Evolutionary conservation across 2,888 invertebrate genomes (phyloP).

Genomic region (Leucania comma): DNA sequence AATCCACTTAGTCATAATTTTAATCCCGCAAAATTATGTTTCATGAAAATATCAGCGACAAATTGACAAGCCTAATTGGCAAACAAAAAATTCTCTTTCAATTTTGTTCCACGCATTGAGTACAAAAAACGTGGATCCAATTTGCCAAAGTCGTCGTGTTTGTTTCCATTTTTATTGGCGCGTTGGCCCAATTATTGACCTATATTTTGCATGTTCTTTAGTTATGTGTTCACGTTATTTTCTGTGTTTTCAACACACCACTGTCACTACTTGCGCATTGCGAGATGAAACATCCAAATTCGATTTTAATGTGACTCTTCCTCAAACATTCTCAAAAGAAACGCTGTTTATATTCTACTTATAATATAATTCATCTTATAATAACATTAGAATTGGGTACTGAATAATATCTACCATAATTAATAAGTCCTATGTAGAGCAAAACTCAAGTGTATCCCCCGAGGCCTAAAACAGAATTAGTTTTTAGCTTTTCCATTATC

Average conservation of each 20-base stretch:
- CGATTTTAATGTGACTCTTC: slow-evolving; percentile 19
- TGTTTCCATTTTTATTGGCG: slow-evolving; percentile 64
- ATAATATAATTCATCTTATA: not conserved
- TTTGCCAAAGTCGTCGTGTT: slow-evolving; percentile 66
- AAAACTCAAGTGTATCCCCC: slow-evolving; percentile 10
- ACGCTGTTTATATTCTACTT: not conserved
- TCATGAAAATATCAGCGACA: slow-evolving; percentile 52
- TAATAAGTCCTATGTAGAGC: not conserved
- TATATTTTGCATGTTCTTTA: slow-evolving; percentile 52
- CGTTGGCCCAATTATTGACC: slow-evolving; percentile 55
- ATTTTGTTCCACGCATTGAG: slow-evolving; percentile 62
- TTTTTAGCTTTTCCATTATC: slow-evolving; percentile 34
- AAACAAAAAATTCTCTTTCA: slow-evolving; percentile 63
- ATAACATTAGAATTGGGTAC: not conserved
- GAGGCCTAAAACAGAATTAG: slow-evolving; percentile 30
- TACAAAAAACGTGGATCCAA: slow-evolving; percentile 62
- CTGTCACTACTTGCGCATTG: slow-evolving; percentile 21
- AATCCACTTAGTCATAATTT: slow-evolving; percentile 49
- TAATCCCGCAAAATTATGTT: slow-evolving; percentile 45
- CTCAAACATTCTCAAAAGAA: not conserved
- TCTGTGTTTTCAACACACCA: slow-evolving; percentile 28
- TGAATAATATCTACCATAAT: not conserved
- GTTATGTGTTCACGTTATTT: slow-evolving; percentile 28
- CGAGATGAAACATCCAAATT: slow-evolving; percentile 7
- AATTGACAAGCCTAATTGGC: slow-evolving; percentile 65